These are phyloP conservation scores for Gymnoscopelus braueri DNA, from an alignment of 2,797 vertebrate genomes.

Conservation along the genomic window DNA sequence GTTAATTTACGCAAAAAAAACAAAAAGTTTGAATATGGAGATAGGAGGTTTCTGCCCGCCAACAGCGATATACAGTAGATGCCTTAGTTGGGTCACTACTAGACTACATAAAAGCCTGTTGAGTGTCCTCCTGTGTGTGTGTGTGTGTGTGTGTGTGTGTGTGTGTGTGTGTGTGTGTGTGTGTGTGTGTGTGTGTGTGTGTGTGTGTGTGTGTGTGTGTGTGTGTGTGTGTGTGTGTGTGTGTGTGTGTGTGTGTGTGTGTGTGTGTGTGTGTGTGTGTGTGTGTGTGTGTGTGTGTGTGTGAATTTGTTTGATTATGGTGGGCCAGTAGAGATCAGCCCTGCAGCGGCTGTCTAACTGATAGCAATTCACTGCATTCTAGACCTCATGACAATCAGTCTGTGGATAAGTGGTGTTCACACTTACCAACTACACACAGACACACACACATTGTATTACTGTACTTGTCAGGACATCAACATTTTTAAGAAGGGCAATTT, in stretches of 20 bases:
- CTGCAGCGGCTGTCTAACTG: conserved; percentile 39
- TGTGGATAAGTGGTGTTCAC: conserved; percentile 37
- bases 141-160: too few relatives aligned
- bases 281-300: conserved; percentile 9
- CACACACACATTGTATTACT: conserved; percentile 4
- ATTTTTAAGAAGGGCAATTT: too few relatives aligned
- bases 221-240: not conserved
- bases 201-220: not conserved
- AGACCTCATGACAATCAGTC: conserved; percentile 36
- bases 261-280: not conserved
- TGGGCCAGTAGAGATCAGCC: conserved; percentile 34
- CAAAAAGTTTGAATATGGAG: too few relatives aligned
- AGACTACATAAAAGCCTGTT: conserved; percentile 57
- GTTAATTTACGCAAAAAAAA: too few relatives aligned
- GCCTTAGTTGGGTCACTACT: conserved; percentile 47
- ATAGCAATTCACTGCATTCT: conserved; percentile 32
- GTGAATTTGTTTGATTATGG: conserved; percentile 57
- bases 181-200: not conserved
- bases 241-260: not conserved
- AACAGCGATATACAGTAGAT: conserved; percentile 36
- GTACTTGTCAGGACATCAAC: too few relatives aligned
- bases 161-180: not conserved
- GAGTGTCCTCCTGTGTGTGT: conserved; percentile 15
- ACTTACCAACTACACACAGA: conserved; percentile 18
- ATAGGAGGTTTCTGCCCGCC: not conserved